Percentiles rank a stretch among this genome's conserved stretches.
Conservation (phyloP, 1,140 invertebrate species). For the Ips typographus region DNA sequence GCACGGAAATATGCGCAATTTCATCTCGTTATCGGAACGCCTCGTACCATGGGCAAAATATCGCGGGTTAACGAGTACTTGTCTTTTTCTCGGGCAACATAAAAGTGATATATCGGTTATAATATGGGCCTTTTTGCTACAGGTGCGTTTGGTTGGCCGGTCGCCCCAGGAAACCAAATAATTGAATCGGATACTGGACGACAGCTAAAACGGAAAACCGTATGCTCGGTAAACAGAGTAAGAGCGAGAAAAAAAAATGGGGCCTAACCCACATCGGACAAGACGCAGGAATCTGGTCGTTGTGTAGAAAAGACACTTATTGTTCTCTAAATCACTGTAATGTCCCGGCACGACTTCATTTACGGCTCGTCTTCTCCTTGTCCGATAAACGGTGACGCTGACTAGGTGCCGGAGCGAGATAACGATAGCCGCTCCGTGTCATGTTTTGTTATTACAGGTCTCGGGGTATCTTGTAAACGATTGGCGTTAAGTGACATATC, state of each 20-base stretch:
- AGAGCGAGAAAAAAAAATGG: constrained; percentile 3
- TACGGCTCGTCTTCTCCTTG: constrained; percentile 24
- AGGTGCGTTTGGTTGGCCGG: neutral
- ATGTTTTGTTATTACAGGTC: constrained; percentile 31
- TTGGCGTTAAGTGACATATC: constrained; percentile 30
- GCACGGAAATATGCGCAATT: constrained; percentile 20
- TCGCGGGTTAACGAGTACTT: constrained; percentile 27
- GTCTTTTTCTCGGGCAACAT: constrained; percentile 21
- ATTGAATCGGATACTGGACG: neutral
- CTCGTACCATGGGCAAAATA: constrained; percentile 20
- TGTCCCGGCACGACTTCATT: constrained; percentile 33
- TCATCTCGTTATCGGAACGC: constrained; percentile 25
- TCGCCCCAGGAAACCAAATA: neutral
- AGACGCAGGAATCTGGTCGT: constrained; percentile 24
- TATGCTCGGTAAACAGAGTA: neutral
- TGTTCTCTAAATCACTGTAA: constrained; percentile 40
- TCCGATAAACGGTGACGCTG: constrained; percentile 14
- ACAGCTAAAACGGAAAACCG: neutral
- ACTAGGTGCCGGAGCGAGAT: constrained; percentile 8
- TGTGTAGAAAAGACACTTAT: constrained; percentile 39
- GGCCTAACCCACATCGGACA: constrained; percentile 16
- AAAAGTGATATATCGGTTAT: constrained; percentile 30
- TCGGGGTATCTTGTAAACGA: constrained; percentile 26
- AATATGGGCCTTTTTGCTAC: constrained; percentile 13
- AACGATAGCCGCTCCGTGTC: constrained; percentile 23